Evolutionary conservation across 2,888 invertebrate genomes (phyloP).

Genomic region (Poecilobothrus nobilitatus): DNA sequence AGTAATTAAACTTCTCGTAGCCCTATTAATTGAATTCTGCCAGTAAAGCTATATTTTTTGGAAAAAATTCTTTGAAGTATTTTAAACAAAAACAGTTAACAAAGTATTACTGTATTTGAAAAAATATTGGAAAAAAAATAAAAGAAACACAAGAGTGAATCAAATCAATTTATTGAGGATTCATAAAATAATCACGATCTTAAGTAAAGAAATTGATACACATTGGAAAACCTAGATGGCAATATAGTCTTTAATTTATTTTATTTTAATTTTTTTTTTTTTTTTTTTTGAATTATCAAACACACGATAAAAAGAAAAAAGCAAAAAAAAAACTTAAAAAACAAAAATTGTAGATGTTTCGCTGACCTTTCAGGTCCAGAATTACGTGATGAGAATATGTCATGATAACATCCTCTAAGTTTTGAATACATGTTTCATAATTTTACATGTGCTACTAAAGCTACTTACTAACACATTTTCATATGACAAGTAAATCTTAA

Average conservation of each 20-base stretch:
- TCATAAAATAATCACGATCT: background rate
- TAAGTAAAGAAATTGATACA: background rate
- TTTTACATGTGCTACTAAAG: background rate
- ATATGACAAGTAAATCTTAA: background rate
- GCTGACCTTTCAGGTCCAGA: conserved; percentile 4
- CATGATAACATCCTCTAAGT: too few species aligned
- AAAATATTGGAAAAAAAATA: too few species aligned
- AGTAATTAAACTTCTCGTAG: too few species aligned
- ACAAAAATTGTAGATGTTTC: background rate
- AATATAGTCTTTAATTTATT: background rate
- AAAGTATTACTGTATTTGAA: too few species aligned
- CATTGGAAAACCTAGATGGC: background rate
- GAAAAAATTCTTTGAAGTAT: too few species aligned
- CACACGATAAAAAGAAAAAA: background rate
- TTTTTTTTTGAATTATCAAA: background rate
- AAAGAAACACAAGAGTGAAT: background rate
- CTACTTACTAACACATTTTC: conserved; percentile 1
- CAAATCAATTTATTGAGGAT: background rate
- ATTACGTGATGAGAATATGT: background rate
- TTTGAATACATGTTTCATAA: background rate
- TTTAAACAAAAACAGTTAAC: too few species aligned
- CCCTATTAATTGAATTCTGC: too few species aligned
- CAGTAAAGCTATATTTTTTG: too few species aligned
- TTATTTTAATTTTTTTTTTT: background rate
- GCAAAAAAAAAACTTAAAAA: background rate